These are phyloP conservation scores for Campopleginae sp. DNA, from an alignment of 2,888 invertebrate species.

Conservation along the genomic window DNA sequence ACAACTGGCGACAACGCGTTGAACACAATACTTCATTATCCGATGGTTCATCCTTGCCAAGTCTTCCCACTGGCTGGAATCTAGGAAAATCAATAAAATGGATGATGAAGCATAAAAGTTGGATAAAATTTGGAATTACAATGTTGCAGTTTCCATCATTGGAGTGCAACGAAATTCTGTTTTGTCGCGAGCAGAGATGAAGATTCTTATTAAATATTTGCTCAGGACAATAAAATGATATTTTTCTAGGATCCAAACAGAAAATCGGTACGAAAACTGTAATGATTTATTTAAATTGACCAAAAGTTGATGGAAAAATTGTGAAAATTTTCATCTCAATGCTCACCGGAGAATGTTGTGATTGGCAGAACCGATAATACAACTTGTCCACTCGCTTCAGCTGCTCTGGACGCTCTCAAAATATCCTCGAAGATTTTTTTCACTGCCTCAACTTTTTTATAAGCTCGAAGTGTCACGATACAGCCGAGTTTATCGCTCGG, in stretches of 20 bases:
- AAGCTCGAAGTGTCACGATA: constrained; percentile 74
- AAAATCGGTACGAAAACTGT: too few relatives aligned
- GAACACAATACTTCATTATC: constrained; percentile 73
- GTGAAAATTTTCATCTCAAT: neutral
- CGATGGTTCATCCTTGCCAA: constrained; percentile 75
- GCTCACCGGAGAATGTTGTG: constrained; percentile 79
- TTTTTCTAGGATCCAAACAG: too few relatives aligned
- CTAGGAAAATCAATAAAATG: constrained; percentile 72
- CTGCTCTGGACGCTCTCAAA: constrained; percentile 65
- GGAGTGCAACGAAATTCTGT: too few relatives aligned
- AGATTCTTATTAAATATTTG: too few relatives aligned
- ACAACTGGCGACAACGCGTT: constrained; percentile 38
- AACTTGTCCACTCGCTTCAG: constrained; percentile 64
- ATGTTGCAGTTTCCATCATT: too few relatives aligned
- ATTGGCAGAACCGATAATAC: constrained; percentile 77
- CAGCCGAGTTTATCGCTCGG: constrained; percentile 74
- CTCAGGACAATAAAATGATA: too few relatives aligned
- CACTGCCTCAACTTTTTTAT: constrained; percentile 65
- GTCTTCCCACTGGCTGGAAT: constrained; percentile 70
- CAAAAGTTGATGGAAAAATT: neutral
- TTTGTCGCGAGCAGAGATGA: too few relatives aligned
- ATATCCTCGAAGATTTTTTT: constrained; percentile 72
- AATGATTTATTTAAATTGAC: too few relatives aligned
- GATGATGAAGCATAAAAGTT: neutral
- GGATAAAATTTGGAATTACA: neutral